Conservation (phyloP, 2,113 vertebrate genomes). For the Cebus imitator region DNA sequence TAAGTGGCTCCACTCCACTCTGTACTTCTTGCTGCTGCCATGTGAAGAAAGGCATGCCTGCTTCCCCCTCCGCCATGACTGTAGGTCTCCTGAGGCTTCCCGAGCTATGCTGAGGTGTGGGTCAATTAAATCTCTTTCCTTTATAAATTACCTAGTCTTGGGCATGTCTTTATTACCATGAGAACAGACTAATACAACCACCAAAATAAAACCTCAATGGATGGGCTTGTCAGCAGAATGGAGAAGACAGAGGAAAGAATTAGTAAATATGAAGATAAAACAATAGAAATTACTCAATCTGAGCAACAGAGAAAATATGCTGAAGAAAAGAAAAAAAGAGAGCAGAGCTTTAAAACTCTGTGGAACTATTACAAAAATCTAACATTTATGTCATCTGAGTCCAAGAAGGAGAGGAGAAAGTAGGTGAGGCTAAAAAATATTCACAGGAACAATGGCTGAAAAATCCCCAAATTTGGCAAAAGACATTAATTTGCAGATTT, state of each 20-base stretch:
- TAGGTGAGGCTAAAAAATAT: background rate
- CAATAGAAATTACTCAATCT: background rate
- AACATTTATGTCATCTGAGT: background rate
- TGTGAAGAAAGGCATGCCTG: too few relatives aligned
- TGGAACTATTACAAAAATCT: fast-evolving
- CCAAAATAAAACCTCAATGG: background rate
- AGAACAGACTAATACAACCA: too few relatives aligned
- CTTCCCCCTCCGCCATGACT: too few relatives aligned
- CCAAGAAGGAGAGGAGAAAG: background rate
- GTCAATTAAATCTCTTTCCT: too few relatives aligned
- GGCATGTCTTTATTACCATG: too few relatives aligned
- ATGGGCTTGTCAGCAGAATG: background rate
- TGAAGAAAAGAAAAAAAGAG: too few relatives aligned
- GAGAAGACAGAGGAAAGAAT: background rate
- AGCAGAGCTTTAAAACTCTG: background rate
- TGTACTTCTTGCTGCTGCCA: too few relatives aligned
- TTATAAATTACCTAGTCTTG: too few relatives aligned
- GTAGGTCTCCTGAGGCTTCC: too few relatives aligned
- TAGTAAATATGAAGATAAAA: background rate
- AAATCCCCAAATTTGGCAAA: background rate
- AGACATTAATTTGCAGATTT: background rate
- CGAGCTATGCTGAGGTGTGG: too few relatives aligned
- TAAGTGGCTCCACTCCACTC: too few relatives aligned
- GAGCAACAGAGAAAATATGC: background rate
- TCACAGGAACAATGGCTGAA: background rate